Evolutionary conservation across 2,888 invertebrate genomes (phyloP).

Genomic region (Drosophila meridionalis): DNA sequence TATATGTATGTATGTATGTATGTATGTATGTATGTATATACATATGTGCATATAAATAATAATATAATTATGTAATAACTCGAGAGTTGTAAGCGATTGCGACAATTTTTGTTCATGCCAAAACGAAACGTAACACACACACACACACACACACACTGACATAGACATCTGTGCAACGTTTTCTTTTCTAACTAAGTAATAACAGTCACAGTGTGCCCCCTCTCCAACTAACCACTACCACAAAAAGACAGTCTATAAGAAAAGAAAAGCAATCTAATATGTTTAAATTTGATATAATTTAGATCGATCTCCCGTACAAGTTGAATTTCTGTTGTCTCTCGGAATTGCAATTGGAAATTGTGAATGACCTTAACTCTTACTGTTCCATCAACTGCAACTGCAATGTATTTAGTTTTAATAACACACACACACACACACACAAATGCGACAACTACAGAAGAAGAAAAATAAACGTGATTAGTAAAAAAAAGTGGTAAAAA

Average conservation of each 20-base stretch:
- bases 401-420: conserved; percentile 69
- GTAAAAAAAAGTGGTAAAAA: conserved; percentile 51
- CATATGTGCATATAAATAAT: conserved; percentile 13
- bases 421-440: conserved; percentile 50
- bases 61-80: conserved; percentile 60
- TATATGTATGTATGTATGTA: conserved; percentile 2
- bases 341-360: conserved; percentile 54
- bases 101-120: conserved; percentile 71
- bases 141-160: background rate
- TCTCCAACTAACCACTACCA: background rate
- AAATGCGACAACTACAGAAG: conserved; percentile 58
- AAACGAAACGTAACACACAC: conserved; percentile 53
- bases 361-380: conserved; percentile 20
- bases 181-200: conserved; percentile 24
- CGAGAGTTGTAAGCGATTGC: conserved; percentile 70
- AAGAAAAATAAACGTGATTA: conserved; percentile 75
- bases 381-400: conserved; percentile 43
- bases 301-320: conserved; percentile 56
- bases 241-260: conserved; percentile 41
- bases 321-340: conserved; percentile 39
- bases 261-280: conserved; percentile 51
- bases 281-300: conserved; percentile 56
- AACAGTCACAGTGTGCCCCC: conserved; percentile 1
- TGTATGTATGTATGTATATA: conserved; percentile 29
- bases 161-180: background rate